Evolutionary conservation across 2,113 vertebrate species (phyloP).

Genomic region (Cavia porcellus): DNA sequence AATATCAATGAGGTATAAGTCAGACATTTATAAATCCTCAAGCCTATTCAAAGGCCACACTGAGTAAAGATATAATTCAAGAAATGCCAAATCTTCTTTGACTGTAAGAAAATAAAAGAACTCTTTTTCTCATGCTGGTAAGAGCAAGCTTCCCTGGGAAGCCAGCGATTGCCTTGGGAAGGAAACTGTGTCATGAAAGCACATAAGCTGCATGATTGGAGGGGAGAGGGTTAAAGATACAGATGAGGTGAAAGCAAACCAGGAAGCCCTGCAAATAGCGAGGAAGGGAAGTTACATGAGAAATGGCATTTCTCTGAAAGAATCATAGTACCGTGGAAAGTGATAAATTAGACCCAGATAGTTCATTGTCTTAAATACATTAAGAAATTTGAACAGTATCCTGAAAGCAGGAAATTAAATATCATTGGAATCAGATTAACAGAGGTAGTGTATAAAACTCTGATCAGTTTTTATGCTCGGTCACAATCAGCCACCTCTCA

Average conservation of each 20-base stretch:
- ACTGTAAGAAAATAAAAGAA: background rate
- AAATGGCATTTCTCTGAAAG: background rate
- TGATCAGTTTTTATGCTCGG: background rate
- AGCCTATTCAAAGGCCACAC: background rate
- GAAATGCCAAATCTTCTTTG: background rate
- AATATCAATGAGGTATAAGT: background rate
- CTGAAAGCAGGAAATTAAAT: constrained; percentile 7
- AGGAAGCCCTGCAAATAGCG: background rate
- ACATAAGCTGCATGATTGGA: background rate
- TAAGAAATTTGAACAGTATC: constrained; percentile 17
- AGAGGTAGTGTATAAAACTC: background rate
- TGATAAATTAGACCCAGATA: background rate
- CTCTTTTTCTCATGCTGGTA: background rate
- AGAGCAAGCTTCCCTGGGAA: background rate
- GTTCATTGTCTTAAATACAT: background rate
- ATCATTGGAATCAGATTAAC: constrained; percentile 4
- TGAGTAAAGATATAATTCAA: background rate
- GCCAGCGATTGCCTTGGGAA: background rate
- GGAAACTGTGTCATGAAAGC: background rate
- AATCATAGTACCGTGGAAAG: background rate
- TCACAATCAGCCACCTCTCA: background rate
- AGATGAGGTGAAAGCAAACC: background rate
- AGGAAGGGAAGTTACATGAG: background rate
- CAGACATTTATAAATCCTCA: background rate
- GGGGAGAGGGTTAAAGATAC: background rate